Base-by-base conservation (phyloP, 1,140 invertebrate genomes). In the Nymphalis io region DNA sequence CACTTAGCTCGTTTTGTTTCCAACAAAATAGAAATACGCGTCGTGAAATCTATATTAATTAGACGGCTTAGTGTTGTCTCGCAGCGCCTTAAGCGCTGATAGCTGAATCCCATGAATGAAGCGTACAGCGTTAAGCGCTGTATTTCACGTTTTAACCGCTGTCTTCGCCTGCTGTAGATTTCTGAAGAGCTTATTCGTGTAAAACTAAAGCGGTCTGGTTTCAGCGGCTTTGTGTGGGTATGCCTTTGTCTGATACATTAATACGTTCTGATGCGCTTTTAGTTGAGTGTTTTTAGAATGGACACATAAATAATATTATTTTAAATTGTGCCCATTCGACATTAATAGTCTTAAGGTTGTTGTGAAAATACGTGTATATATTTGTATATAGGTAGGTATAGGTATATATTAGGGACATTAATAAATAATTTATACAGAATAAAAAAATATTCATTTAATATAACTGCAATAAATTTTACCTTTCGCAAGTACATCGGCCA, bases 101-200 rank as follows among this genome's bases (percentile, higher is more conserved):
- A 48, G 48, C 55, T 33, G 46, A 58, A 60, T 73, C 55, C 75
- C 76, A 58, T 68, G 59, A 75, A 75, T 73, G 73, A 66, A 82
- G 70, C 59, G 65, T 78, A 72, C 75, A 74, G 72, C 70, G 62
- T 73, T 74, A 68, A 88, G 82, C 86, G 79, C 77, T 82, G 59
- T 51, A 65, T 72, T 84, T 83, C 76, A 80, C 74, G 55, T 69
- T 73, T 67, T 44, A 67, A 60, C 70, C 68, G 72, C 72, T 69
- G 72, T 76, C 74, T 73, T 57, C 70, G 73, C 74, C 73, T 75
- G 70, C 77, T 51, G 72, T 68, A 79, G 73, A 81, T 79, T 81
- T 85, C 82, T 80, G 78, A 84, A 89, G 83, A 89, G 87, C 87
- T 88, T 87, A 89, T 82, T 87, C 85, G 80, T 89, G 85, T 88